phyloP scores from a whole-genome alignment of 2,797 vertebrate species.

The Silurus aristotelis region DNA sequence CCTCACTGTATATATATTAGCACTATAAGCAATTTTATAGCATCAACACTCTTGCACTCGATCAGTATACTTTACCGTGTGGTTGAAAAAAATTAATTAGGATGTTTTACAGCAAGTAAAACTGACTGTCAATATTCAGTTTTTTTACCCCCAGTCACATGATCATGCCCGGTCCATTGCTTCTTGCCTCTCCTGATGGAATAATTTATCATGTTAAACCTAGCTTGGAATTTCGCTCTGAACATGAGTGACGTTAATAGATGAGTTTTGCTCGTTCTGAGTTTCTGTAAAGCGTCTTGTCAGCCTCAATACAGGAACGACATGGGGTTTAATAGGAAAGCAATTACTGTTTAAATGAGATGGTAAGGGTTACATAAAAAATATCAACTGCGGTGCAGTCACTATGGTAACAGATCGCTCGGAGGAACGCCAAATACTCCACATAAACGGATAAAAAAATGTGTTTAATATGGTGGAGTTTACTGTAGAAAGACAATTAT shows the following conservation, averaged over 20 bases:
- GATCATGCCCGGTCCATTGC: background rate
- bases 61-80: background rate
- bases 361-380: background rate
- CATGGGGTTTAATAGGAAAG: background rate
- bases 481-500: background rate
- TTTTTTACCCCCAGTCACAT: background rate
- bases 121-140: background rate
- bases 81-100: background rate
- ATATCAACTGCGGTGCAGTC: background rate
- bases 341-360: background rate
- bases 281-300: background rate
- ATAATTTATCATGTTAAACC: background rate
- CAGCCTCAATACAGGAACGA: background rate
- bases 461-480: background rate
- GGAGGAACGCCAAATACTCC: background rate
- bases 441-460: background rate
- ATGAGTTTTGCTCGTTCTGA: background rate
- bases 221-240: background rate
- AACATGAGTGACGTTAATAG: conserved; percentile 1
- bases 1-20: too few relatives aligned
- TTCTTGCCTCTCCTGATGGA: background rate
- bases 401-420: background rate
- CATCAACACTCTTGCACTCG: background rate
- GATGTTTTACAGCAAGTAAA: background rate
- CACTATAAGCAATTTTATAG: too few relatives aligned